Evolutionary conservation across 2,113 vertebrate genomes (phyloP).

Genomic region (Petrocephalus zakoni): DNA sequence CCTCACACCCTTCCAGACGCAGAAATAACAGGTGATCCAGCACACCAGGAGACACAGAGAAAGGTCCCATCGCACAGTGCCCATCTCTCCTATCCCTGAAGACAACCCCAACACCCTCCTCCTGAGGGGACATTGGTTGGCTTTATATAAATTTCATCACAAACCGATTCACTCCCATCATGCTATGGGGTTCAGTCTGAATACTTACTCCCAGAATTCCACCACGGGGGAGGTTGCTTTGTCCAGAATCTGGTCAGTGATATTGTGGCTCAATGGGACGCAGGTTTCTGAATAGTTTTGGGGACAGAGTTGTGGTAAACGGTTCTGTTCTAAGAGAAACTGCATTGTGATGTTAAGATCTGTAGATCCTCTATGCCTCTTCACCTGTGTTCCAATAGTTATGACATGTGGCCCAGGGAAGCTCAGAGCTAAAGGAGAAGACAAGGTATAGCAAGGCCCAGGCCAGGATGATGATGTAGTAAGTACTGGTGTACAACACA

Average conservation of each 20-base stretch:
- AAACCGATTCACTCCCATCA: background rate
- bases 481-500: constrained; percentile 59
- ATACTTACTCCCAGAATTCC: constrained; percentile 95
- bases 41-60: constrained; percentile 66
- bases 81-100: constrained; percentile 75
- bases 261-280: constrained; percentile 54
- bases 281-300: constrained; percentile 57
- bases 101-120: constrained; percentile 79
- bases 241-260: constrained; percentile 36
- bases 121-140: constrained; percentile 51
- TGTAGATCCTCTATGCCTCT: too few species aligned
- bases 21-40: constrained; percentile 77
- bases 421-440: constrained; percentile 74
- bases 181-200: background rate
- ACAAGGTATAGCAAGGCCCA: constrained; percentile 93
- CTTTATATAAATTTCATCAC: background rate
- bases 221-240: constrained; percentile 74
- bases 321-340: background rate
- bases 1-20: constrained; percentile 77
- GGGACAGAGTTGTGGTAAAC: background rate
- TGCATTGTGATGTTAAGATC: background rate
- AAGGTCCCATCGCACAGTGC: constrained; percentile 68
- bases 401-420: constrained; percentile 82
- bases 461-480: constrained; percentile 88
- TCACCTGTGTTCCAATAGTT: constrained; percentile 92